Evolutionary conservation across 1,140 invertebrate genomes (phyloP).

Genomic region (Macrosteles quadrilineatus): DNA sequence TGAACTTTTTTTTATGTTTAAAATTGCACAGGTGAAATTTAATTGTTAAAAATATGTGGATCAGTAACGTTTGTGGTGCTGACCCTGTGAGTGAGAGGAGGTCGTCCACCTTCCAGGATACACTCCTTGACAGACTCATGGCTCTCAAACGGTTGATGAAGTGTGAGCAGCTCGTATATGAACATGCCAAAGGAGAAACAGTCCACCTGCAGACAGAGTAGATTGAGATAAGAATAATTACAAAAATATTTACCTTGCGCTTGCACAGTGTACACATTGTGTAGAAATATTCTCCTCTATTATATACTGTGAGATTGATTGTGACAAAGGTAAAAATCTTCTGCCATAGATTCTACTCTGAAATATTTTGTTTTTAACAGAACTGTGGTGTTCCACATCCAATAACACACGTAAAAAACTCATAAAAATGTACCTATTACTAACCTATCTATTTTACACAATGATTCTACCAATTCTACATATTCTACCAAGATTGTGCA

Average conservation of each 20-base stretch:
- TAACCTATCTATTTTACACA: too few relatives aligned
- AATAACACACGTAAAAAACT: too few relatives aligned
- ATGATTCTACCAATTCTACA: too few relatives aligned
- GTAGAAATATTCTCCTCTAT: neutral
- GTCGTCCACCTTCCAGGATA: conserved; percentile 91
- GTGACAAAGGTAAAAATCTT: too few relatives aligned
- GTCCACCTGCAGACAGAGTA: conserved; percentile 74
- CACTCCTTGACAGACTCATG: conserved; percentile 96
- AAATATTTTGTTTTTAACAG: too few relatives aligned
- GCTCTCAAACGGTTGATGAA: conserved; percentile 92
- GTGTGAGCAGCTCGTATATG: conserved; percentile 91
- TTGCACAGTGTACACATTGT: neutral
- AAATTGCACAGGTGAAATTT: too few relatives aligned
- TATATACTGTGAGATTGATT: neutral
- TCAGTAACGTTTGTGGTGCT: conserved; percentile 39
- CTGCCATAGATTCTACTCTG: too few relatives aligned
- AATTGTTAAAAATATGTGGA: neutral
- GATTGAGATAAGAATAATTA: conserved; percentile 30
- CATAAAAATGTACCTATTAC: too few relatives aligned
- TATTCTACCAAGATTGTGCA: too few relatives aligned
- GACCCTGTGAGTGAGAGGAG: conserved; percentile 79
- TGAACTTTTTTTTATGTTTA: too few relatives aligned
- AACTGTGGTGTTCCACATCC: too few relatives aligned
- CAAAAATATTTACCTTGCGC: too few relatives aligned
- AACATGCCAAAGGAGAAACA: conserved; percentile 99